Evolutionary conservation across 2,888 invertebrate species (phyloP), one percentile per base, ranked within the genome.

Genomic region (Amaurobius ferox): DNA sequence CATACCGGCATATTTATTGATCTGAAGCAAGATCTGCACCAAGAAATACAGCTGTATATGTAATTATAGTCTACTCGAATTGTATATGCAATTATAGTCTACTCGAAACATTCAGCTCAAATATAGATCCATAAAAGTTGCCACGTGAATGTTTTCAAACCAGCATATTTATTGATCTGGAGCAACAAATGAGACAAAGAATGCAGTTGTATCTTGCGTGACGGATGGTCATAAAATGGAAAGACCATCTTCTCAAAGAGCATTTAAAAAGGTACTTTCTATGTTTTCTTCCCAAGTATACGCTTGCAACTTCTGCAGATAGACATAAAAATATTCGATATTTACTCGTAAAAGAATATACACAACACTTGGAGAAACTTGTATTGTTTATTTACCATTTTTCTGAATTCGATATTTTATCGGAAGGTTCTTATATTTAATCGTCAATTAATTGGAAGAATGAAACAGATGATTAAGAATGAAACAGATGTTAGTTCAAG

Each of bases 131-230:
- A 23, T 3, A 23, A 11, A 55, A 55, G 23, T 55, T 55, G 55
- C 23, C 5, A 23, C 55, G 5, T 3, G 55, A 55, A 55, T 55
- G 23, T 55, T 55, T 55, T 55, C 55, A 16, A 55, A 55, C 19
- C 16, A 55, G 19, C 55, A 11, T 70, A 68, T 74, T 74, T 81
- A 81, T 81, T 81, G 81, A 81, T 81, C 81, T 61, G 11, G 29
- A 30, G 74, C 74, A 81, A 74, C 74, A 81, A 74, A 61, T 74
- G 74, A 39, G 39, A 73, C 29, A 39, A 62, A 28, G 30, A 62
- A 30, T 73, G 71, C 55, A 73, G 64, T 68, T 61, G 62, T 67
- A 29, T 62, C 26, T 80, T 81, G 81, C 81, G 81, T 81, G 81
- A 81, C 61, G 40, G 40, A 7, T 40, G 61, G 74, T 70, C 70